phyloP scores from a whole-genome alignment of 2,113 vertebrate species.

The Seriola aureovittata region DNA sequence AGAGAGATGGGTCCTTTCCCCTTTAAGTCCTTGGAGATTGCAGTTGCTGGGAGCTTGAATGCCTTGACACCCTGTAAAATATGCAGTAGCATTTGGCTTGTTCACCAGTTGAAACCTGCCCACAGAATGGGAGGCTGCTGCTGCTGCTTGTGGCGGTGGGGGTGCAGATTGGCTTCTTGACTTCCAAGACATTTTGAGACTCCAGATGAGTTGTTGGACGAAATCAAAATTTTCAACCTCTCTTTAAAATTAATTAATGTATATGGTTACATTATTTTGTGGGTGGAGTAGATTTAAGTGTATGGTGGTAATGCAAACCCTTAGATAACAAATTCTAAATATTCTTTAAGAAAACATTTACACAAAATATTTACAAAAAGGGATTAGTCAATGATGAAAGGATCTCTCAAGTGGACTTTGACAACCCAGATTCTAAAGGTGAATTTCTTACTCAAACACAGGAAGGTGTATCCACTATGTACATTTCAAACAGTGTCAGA shows the following conservation, averaged over 20 bases:
- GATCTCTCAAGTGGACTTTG: background rate
- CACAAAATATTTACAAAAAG: background rate
- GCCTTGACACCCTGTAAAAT: slow-evolving; percentile 7
- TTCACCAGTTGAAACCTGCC: slow-evolving; percentile 52
- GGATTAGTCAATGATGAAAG: background rate
- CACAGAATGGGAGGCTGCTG: background rate
- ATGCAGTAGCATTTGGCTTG: slow-evolving; percentile 17
- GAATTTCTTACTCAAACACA: background rate
- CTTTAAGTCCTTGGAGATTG: background rate
- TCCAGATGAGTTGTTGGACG: background rate
- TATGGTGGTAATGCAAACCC: background rate
- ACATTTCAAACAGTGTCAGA: background rate
- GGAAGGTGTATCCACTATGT: background rate
- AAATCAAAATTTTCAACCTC: background rate
- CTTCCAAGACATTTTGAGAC: slow-evolving; percentile 7
- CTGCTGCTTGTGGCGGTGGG: background rate
- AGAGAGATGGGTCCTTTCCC: slow-evolving; percentile 9
- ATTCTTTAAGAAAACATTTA: background rate
- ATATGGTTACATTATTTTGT: background rate
- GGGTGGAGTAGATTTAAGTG: background rate
- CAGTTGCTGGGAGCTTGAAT: background rate
- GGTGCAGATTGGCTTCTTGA: background rate
- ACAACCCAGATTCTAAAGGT: background rate
- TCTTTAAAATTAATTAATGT: background rate
- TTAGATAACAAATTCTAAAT: background rate